These are phyloP conservation scores for Nomia melanderi DNA, from an alignment of 1,140 invertebrate genomes.

Conservation along the genomic window DNA sequence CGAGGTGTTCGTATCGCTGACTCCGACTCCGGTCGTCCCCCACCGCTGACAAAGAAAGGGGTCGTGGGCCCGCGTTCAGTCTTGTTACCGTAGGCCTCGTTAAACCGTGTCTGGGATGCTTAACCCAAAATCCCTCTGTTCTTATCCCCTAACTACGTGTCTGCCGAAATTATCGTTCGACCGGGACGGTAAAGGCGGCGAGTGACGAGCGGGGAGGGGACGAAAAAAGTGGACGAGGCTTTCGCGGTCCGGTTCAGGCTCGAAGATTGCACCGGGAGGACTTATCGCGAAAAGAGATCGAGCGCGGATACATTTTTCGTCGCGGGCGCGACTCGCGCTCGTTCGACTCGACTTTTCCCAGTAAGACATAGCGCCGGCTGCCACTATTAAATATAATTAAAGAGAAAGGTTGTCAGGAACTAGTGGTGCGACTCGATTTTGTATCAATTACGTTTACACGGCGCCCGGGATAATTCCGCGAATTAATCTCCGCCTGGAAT, in stretches of 20 bases:
- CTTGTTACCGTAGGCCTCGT: conserved; percentile 42
- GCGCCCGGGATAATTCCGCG: not conserved
- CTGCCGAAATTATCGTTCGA: conserved; percentile 9
- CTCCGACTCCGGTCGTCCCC: not conserved
- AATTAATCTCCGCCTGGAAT: not conserved
- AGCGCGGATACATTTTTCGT: not conserved
- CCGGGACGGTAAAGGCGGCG: not conserved
- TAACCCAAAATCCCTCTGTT: conserved; percentile 31
- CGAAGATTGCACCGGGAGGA: not conserved
- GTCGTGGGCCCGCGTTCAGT: conserved; percentile 3
- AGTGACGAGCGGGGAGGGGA: not conserved
- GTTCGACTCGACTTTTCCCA: conserved; percentile 14
- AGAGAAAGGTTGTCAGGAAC: conserved; percentile 45
- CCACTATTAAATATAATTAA: conserved; percentile 60
- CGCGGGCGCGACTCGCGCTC: no score
- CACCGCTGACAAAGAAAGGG: conserved; percentile 22
- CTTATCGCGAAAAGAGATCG: conserved; percentile 25
- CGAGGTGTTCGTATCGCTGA: conserved; percentile 27
- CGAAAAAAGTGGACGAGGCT: conserved; percentile 2
- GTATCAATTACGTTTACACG: conserved; percentile 21
- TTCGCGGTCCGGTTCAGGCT: not conserved
- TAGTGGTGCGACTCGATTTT: not conserved
- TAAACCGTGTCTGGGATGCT: conserved; percentile 37
- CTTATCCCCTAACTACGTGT: conserved; percentile 7
- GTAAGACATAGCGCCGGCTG: not conserved